phyloP scores from a whole-genome alignment of 1,140 invertebrate genomes.

The Oryctes rhinoceros region DNA sequence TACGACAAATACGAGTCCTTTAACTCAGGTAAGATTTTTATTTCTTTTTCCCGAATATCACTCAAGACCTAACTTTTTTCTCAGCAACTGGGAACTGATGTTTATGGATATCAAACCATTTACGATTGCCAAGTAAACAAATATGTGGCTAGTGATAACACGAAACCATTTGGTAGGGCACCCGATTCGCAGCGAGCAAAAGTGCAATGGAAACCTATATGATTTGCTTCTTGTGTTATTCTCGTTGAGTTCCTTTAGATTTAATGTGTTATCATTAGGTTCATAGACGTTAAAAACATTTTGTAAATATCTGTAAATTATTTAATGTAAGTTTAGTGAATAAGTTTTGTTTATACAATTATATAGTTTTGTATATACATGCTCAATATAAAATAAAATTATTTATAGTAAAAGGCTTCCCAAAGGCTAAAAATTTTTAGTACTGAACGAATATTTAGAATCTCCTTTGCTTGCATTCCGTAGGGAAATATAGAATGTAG shows the following conservation, averaged over 20 bases:
- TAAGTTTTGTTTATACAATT: too few relatives aligned
- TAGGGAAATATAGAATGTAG: too few relatives aligned
- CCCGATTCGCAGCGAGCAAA: constrained; percentile 76
- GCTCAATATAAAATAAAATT: too few relatives aligned
- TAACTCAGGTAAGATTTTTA: constrained; percentile 74
- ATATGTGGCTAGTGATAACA: constrained; percentile 75
- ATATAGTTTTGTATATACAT: too few relatives aligned
- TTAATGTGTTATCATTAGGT: neutral
- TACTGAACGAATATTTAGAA: too few relatives aligned
- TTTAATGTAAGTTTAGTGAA: neutral
- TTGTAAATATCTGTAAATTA: constrained; percentile 31
- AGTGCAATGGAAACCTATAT: constrained; percentile 75
- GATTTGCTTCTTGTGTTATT: constrained; percentile 21
- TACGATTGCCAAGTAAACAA: constrained; percentile 83
- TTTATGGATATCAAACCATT: constrained; percentile 82
- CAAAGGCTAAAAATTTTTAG: too few relatives aligned
- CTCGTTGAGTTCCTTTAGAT: constrained; percentile 12
- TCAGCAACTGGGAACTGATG: constrained; percentile 80
- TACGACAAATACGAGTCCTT: constrained; percentile 85
- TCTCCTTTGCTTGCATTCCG: too few relatives aligned
- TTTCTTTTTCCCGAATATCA: neutral
- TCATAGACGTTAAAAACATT: neutral
- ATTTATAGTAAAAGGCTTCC: too few relatives aligned
- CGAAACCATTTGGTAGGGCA: constrained; percentile 75
- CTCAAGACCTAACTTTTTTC: constrained; percentile 49